Percentiles rank a stretch among this genome's conserved stretches.
Conservation (phyloP, 1,140 invertebrate species). For the Ceratina australensis region DNA sequence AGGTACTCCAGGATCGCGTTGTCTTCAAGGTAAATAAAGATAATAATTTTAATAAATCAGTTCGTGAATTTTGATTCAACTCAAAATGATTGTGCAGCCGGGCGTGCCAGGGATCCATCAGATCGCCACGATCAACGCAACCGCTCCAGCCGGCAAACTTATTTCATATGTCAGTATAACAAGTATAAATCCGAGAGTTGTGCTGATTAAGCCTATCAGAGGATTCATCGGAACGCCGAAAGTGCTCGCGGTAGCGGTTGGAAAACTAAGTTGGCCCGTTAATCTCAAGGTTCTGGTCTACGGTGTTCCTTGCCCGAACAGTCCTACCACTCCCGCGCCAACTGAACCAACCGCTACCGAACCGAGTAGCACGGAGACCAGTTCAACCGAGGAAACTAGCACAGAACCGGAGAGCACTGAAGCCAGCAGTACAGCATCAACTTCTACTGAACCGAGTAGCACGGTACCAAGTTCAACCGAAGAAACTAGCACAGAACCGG, state of each 20-base stretch:
- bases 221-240: constrained; percentile 19
- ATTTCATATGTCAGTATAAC: constrained; percentile 47
- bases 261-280: constrained; percentile 27
- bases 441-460: background rate
- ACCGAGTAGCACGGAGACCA: background rate
- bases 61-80: too few relatives aligned
- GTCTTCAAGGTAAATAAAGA: constrained; percentile 33
- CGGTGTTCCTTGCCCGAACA: background rate
- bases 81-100: constrained; percentile 35
- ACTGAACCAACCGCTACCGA: background rate
- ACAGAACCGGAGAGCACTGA: too few relatives aligned
- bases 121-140: constrained; percentile 3
- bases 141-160: background rate
- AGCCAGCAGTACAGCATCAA: background rate
- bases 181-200: background rate
- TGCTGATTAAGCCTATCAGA: background rate
- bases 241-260: constrained; percentile 21
- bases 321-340: background rate
- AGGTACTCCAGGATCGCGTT: constrained; percentile 6
- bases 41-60: too few relatives aligned
- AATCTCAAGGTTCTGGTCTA: constrained; percentile 34
- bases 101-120: background rate
- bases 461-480: background rate
- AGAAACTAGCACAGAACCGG: background rate
- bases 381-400: too few relatives aligned